Percentiles rank a stretch among this genome's conserved stretches.
Conservation (phyloP, 2,113 vertebrate genomes). For the Lycaon pictus region DNA sequence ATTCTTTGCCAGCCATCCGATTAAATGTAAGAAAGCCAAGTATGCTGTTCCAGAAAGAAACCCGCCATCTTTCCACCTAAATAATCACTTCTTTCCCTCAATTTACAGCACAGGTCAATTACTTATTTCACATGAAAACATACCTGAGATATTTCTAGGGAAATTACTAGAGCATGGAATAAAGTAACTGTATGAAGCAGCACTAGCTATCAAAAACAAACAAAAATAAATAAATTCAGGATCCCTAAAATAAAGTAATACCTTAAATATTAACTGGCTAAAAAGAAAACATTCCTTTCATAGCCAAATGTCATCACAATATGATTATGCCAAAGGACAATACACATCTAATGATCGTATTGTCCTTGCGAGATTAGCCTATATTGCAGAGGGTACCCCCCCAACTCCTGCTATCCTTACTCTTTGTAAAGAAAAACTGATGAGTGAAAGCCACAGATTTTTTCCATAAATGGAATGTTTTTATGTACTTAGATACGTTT, state of each 20-base stretch:
- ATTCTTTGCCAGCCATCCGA: neutral
- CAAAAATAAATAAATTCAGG: neutral
- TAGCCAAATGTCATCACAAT: neutral
- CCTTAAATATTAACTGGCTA: neutral
- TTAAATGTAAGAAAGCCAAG: neutral
- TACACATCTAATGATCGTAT: no score
- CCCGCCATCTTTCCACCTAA: neutral
- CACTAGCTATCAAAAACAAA: neutral
- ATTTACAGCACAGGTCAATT: neutral
- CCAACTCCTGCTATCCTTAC: neutral
- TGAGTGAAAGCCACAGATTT: neutral
- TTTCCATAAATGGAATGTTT: neutral
- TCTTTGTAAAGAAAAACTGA: neutral
- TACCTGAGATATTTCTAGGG: neutral
- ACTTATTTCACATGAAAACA: neutral
- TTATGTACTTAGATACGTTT: neutral
- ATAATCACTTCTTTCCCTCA: neutral
- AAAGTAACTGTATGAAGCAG: neutral
- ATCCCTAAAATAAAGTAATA: conserved; percentile 26
- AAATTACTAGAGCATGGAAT: neutral
- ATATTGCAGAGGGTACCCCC: fast-evolving
- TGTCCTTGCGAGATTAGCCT: neutral
- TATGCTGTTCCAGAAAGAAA: neutral
- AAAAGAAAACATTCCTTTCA: neutral
- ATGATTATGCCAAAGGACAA: neutral